Base-by-base conservation (phyloP, 2,797 vertebrate species). In the Betta splendens region DNA sequence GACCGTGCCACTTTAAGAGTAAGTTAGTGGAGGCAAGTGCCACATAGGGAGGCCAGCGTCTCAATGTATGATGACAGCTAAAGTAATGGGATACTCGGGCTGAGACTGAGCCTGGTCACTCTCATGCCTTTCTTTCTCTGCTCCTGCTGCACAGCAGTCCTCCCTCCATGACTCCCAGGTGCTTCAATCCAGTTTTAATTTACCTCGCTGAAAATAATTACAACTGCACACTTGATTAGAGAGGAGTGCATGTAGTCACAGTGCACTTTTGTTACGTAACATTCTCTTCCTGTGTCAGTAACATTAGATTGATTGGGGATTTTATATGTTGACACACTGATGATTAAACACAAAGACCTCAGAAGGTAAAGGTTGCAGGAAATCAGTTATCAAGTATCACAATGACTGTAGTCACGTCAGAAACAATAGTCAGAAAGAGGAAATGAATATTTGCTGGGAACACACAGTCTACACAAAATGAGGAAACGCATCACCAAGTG, bases 51-150 rank as follows among this genome's bases (percentile, higher is more conserved):
- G 64, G 64, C 72, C 70, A 67, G 36, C 48, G 61, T 80, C 67
- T 69, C 46, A 2, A 68, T 66, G 63, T 68, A 73, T 78, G 72
- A 76, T 57, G 55, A 61, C 45, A 46, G 36, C 75, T 45, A 39
- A 72, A 61, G 80, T 82, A 81, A 88, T 54, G 54, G 48, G 83
- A 89, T 80, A 82, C 67, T 44, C 60, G 49, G 38, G 69, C 76
- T 73, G 73, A 83, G 64, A 54, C 48, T 1, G 23, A 66, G 54
- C 36, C 28, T 7, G 26, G 71, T 76, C 72, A 46, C 65, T 65
- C 42, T 77, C 40, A 37, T 45, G 20, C 35, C 20, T 72, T 38
- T 29, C 67, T 36, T 56, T 61, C 29, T 50, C 51, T 40, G 38
- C 64, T 64, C 47, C 33, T 1, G 40, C 60, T 70, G 60, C 72